Percentiles rank a stretch among this genome's conserved stretches.
Evolutionary conservation across 2,888 invertebrate species (phyloP).

Genomic region (Sinodicranocentrus sp.): DNA sequence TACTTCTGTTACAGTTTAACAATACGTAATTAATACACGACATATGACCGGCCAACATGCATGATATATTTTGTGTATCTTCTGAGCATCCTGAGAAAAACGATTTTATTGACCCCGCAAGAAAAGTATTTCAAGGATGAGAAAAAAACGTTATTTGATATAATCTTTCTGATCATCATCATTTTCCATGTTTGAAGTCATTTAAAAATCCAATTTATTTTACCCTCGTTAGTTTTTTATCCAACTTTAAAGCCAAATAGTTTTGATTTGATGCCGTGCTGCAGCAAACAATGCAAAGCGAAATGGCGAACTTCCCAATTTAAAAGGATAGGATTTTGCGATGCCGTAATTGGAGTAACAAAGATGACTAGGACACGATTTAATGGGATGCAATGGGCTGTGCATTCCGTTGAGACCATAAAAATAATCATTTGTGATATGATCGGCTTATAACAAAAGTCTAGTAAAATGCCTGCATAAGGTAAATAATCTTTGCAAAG

Average conservation of each 20-base stretch:
- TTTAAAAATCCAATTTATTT: neutral
- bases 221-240: neutral
- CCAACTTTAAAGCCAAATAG: neutral
- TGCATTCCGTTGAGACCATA: neutral
- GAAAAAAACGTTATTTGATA: too few relatives aligned
- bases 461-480: too few relatives aligned
- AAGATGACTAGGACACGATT: constrained; percentile 13
- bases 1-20: neutral
- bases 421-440: constrained; percentile 18
- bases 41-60: neutral
- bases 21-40: neutral
- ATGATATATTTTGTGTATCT: too few relatives aligned
- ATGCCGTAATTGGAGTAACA: neutral
- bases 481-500: too few relatives aligned
- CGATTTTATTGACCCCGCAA: neutral
- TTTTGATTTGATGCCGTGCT: neutral
- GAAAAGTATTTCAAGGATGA: neutral
- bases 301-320: neutral
- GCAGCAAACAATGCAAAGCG: neutral
- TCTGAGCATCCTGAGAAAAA: neutral
- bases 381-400: neutral
- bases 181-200: too few relatives aligned
- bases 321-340: neutral
- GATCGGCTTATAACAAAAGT: neutral
- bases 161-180: too few relatives aligned